Evolutionary conservation across 35 echinoderm and acorn worm genomes (phyloP).

Genomic region (Heliocidaris tuberculata): DNA sequence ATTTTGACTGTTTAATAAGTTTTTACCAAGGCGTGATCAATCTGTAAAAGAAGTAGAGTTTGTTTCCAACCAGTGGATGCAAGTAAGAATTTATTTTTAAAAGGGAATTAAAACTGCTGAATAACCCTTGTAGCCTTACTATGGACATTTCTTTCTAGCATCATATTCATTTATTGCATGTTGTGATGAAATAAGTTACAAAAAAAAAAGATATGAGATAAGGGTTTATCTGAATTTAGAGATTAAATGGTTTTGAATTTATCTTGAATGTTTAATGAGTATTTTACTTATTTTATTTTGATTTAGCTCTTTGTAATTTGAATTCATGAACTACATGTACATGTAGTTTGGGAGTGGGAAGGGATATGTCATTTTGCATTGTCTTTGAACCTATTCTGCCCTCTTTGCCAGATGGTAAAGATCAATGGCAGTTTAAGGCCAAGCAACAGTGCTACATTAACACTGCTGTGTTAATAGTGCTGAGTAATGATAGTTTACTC

Average conservation of each 20-base stretch:
- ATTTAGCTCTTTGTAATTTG: background rate
- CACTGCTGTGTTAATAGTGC: background rate
- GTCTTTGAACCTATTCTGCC: slow-evolving; percentile 56
- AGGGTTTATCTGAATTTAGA: background rate
- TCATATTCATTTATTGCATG: background rate
- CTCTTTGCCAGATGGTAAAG: slow-evolving; percentile 9
- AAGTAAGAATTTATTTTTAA: no score
- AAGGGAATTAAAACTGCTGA: no score
- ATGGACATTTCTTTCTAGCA: no score
- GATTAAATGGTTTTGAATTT: background rate
- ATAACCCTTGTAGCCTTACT: no score
- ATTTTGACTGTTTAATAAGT: background rate
- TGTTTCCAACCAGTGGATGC: no score
- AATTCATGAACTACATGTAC: background rate
- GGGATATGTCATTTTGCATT: background rate
- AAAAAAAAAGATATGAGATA: no score
- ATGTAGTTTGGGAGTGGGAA: background rate
- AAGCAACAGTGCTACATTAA: slow-evolving; percentile 68
- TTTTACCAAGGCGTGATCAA: no score
- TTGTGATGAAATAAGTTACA: no score
- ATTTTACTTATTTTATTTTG: background rate
- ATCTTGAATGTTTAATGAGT: background rate
- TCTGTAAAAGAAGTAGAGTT: no score
- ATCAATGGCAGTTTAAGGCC: slow-evolving; percentile 1
- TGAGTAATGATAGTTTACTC: background rate